Evolutionary conservation across 2,888 invertebrate genomes (phyloP).

Genomic region (Latrodectus hesperus): DNA sequence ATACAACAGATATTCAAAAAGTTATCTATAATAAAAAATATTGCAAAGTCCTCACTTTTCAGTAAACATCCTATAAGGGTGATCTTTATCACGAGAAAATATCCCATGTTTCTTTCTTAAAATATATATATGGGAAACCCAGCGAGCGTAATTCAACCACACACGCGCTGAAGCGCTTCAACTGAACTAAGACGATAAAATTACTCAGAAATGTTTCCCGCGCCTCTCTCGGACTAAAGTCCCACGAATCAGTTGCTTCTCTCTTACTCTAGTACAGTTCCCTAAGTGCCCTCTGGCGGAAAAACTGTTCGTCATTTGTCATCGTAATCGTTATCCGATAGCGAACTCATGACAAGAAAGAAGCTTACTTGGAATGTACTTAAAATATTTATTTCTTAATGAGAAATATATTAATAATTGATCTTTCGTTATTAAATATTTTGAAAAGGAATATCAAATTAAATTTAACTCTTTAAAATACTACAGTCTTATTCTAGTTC

Average conservation of each 20-base stretch:
- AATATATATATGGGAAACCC: background rate
- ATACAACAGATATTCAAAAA: too few relatives aligned
- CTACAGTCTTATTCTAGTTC: too few relatives aligned
- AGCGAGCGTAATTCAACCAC: background rate
- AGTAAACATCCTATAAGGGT: background rate
- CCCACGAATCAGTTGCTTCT: conserved; percentile 14
- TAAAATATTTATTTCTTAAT: background rate
- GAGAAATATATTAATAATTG: too few relatives aligned
- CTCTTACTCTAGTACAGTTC: background rate
- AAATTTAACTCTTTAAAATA: too few relatives aligned
- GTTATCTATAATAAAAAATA: too few relatives aligned
- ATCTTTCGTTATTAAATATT: too few relatives aligned
- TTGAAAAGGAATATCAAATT: too few relatives aligned
- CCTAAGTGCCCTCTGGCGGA: conserved; percentile 42
- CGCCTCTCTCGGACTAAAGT: conserved; percentile 2
- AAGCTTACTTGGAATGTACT: background rate
- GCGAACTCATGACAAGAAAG: conserved; percentile 60
- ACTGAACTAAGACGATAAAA: conserved; percentile 27
- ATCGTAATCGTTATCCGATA: conserved; percentile 65
- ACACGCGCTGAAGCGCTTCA: conserved; percentile 18
- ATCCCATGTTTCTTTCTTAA: background rate
- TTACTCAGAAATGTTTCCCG: conserved; percentile 27
- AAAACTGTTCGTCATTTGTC: conserved; percentile 58
- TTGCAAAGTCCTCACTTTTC: too few relatives aligned
- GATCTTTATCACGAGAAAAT: background rate